A percentile compares a stretch with the other conserved stretches of the same genome.
Conservation (phyloP, 35 echinoderm and acorn worm genomes). For the Stichopus chloronotus region DNA sequence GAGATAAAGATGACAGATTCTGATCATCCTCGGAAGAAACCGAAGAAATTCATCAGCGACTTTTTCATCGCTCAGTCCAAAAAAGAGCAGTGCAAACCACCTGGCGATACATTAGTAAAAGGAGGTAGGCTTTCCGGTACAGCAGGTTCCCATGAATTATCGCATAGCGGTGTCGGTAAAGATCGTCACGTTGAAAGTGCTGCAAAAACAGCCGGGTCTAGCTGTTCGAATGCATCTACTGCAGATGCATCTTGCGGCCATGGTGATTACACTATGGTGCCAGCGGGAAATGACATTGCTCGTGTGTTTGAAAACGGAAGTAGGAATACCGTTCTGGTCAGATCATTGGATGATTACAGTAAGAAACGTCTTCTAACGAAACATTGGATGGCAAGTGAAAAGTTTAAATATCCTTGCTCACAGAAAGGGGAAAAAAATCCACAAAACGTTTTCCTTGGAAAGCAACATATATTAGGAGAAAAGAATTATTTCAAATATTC, state of each 20-base stretch:
- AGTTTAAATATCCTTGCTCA: slow-evolving; percentile 4
- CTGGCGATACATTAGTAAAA: not conserved
- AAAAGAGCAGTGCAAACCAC: slow-evolving; percentile 6
- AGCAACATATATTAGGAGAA: slow-evolving; percentile 8
- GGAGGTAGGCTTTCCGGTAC: slow-evolving; percentile 3
- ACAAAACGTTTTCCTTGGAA: not conserved
- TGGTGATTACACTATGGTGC: slow-evolving; percentile 1
- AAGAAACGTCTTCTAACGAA: slow-evolving; percentile 4
- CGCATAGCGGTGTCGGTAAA: not conserved
- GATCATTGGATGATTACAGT: not conserved
- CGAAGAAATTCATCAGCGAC: slow-evolving; percentile 17
- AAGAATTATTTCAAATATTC: not conserved
- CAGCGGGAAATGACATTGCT: slow-evolving; percentile 10
- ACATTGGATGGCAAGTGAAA: slow-evolving; percentile 18
- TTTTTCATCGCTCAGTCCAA: slow-evolving; percentile 12
- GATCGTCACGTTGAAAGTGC: not conserved
- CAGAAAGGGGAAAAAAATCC: slow-evolving; percentile 16
- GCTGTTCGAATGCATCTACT: slow-evolving; percentile 5
- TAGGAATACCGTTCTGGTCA: slow-evolving; percentile 8
- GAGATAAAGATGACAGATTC: slow-evolving; percentile 20
- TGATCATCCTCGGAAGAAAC: slow-evolving; percentile 17
- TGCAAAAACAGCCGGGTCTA: not conserved
- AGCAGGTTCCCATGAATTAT: slow-evolving; percentile 13
- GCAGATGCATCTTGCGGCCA: not conserved
- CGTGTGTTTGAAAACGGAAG: slow-evolving; percentile 6